A percentile compares a stretch with the other conserved stretches of the same genome.
Evolutionary conservation across 2,888 invertebrate species (phyloP).

Genomic region (Drosophila villosipedis): DNA sequence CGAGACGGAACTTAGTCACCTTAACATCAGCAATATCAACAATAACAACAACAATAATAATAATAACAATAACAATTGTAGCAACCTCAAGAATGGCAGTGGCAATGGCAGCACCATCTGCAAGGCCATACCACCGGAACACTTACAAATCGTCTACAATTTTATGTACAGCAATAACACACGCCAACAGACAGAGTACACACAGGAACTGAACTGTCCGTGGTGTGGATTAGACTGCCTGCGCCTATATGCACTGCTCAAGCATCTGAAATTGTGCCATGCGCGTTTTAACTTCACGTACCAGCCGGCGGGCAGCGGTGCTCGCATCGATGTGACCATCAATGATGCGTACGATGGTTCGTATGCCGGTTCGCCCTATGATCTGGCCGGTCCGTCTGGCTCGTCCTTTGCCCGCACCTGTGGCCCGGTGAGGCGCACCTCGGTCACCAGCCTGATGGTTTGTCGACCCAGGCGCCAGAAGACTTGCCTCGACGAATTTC

Average conservation of each 20-base stretch:
- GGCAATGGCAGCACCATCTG: constrained; percentile 32
- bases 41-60: constrained; percentile 56
- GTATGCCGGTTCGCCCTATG: constrained; percentile 96
- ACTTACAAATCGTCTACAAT: constrained; percentile 95
- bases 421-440: constrained; percentile 88
- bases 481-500: constrained; percentile 93
- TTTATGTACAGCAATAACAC: constrained; percentile 98
- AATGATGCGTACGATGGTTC: constrained; percentile 98
- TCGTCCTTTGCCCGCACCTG: constrained; percentile 89
- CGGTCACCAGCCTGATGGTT: constrained; percentile 88
- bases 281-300: constrained; percentile 97
- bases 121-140: constrained; percentile 83
- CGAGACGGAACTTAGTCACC: constrained; percentile 72
- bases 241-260: constrained; percentile 94
- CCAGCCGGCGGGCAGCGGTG: constrained; percentile 87
- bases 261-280: constrained; percentile 97
- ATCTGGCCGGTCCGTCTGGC: constrained; percentile 91
- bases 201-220: constrained; percentile 96
- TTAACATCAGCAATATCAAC: constrained; percentile 72
- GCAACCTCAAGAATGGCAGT: constrained; percentile 41
- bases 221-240: constrained; percentile 98
- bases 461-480: constrained; percentile 87
- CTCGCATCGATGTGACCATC: constrained; percentile 96
- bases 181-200: constrained; percentile 97
- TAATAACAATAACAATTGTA: constrained; percentile 56